Percentiles rank a stretch among this genome's conserved stretches.
phyloP scores from a whole-genome alignment of 2,888 invertebrate species.

The Laspeyria flexula region DNA sequence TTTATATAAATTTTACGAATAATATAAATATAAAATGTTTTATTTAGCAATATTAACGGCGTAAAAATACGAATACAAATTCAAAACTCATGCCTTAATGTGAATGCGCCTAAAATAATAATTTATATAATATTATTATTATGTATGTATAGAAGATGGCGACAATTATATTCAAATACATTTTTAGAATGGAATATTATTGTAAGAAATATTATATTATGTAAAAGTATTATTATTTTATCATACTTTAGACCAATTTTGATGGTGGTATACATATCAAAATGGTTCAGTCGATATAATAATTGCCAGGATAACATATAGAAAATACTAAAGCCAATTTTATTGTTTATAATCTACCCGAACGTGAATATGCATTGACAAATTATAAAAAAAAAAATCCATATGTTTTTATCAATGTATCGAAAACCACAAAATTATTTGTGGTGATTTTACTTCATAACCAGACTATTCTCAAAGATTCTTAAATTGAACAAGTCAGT shows the following conservation, averaged over 20 bases:
- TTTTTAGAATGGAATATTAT: no score
- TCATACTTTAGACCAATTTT: constrained; percentile 3
- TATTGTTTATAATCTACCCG: no score
- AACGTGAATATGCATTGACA: no score
- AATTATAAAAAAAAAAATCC: no score
- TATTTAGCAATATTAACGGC: neutral
- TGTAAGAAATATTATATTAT: neutral
- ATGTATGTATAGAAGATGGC: neutral
- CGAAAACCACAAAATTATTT: no score
- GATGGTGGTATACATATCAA: constrained; percentile 1
- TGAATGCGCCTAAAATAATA: neutral
- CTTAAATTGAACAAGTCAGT: no score
- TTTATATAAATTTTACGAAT: neutral
- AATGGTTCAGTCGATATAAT: constrained; percentile 7
- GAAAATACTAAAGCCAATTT: constrained; percentile 3
- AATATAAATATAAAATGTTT: no score
- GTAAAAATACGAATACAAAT: neutral
- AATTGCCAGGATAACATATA: neutral
- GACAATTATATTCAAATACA: neutral
- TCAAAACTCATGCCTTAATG: neutral
- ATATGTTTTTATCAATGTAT: no score
- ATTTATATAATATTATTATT: neutral
- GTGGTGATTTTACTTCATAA: no score
- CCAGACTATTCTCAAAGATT: no score
- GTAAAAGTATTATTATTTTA: neutral